A percentile compares a stretch with the other conserved stretches of the same genome.
Evolutionary conservation across 64 coral and sea anemone genomes (phyloP).

Genomic region (Stichodactyla mertensii): DNA sequence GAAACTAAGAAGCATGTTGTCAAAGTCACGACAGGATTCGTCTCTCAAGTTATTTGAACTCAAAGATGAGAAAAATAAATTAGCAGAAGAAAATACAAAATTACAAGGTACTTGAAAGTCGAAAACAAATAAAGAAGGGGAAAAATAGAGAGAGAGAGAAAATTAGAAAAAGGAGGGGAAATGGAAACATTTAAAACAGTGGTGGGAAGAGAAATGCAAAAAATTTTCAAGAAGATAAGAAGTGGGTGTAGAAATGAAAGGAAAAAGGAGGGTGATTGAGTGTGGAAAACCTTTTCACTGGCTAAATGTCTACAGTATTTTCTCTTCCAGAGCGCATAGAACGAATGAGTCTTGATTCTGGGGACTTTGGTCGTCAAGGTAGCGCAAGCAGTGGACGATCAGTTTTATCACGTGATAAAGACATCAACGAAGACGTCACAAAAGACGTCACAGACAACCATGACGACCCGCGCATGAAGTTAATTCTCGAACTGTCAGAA

Average conservation of each 20-base stretch:
- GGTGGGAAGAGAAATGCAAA: too few species aligned
- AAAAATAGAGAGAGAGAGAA: not conserved
- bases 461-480: slow-evolving; percentile 42
- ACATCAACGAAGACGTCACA: not conserved
- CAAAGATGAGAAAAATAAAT: slow-evolving; percentile 57
- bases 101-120: slow-evolving; percentile 42
- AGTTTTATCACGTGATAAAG: slow-evolving; percentile 1
- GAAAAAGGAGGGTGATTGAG: too few species aligned
- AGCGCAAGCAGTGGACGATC: slow-evolving; percentile 44
- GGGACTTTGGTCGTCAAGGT: slow-evolving; percentile 31
- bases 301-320: not conserved
- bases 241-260: too few species aligned
- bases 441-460: not conserved
- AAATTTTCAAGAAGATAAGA: too few species aligned
- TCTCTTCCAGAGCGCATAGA: slow-evolving; percentile 34
- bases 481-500: slow-evolving; percentile 56
- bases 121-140: not conserved
- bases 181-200: too few species aligned
- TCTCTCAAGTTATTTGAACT: slow-evolving; percentile 67
- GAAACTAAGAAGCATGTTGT: slow-evolving; percentile 44
- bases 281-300: not conserved
- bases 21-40: slow-evolving; percentile 59
- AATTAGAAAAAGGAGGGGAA: too few species aligned
- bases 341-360: slow-evolving; percentile 38
- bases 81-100: slow-evolving; percentile 49